Evolutionary conservation across 2,113 vertebrate species (phyloP).

Genomic region (Oenanthe melanoleuca): DNA sequence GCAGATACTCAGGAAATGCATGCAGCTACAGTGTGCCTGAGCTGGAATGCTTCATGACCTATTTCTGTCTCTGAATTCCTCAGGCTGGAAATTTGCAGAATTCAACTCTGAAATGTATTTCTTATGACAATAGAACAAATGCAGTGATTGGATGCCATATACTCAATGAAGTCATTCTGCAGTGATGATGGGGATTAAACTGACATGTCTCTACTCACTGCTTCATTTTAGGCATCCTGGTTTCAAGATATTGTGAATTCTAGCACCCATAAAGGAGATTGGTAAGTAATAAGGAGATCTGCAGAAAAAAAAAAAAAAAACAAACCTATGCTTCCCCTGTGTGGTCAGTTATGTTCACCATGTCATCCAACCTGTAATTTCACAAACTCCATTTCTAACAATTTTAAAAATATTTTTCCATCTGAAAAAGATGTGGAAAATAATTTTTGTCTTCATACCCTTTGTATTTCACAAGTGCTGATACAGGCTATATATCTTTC

Average conservation of each 20-base stretch:
- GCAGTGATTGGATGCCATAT: not conserved
- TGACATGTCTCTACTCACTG: not conserved
- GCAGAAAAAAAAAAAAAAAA: not conserved
- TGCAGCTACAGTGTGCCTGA: not conserved
- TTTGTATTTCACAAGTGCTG: not conserved
- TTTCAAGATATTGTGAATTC: not conserved
- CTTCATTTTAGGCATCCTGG: not conserved
- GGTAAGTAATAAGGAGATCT: not conserved
- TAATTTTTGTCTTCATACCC: not conserved
- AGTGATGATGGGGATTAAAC: not conserved
- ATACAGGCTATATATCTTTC: not conserved
- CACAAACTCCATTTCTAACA: not conserved
- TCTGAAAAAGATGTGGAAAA: not conserved
- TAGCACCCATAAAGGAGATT: not conserved
- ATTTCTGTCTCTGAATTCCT: conserved; percentile 11
- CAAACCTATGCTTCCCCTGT: not conserved
- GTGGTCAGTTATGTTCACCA: not conserved
- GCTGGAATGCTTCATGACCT: conserved; percentile 18
- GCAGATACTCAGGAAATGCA: not conserved
- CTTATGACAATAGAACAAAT: conserved; percentile 9
- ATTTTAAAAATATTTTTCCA: not conserved
- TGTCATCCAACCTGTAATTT: not conserved
- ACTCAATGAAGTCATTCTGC: not conserved
- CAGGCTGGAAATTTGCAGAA: not conserved
- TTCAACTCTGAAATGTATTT: not conserved